Base-by-base conservation (phyloP, 2,113 vertebrate species). In the Grammomys dolichurus region DNA sequence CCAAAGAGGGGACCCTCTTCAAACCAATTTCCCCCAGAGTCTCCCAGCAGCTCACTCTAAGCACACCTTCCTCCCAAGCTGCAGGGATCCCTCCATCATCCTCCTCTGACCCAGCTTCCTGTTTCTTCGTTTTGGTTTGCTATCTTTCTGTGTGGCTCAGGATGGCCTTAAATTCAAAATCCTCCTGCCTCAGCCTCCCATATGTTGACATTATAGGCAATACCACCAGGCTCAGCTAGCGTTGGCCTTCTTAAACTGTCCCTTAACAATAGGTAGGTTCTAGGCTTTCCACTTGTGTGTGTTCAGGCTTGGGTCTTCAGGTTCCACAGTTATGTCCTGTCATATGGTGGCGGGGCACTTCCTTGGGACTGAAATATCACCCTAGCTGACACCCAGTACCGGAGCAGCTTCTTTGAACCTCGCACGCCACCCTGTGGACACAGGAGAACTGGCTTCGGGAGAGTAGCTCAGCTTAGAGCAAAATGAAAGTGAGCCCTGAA, bases 401-500 rank as follows among this genome's bases (percentile, higher is more conserved):
- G 54, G 11, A 24, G 82, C 0, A 4, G 48, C 24, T 54, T 90
- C 91, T 76, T 7, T n/a, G 36, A 78, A n/a, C 20, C 81, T 43
- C 0, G 5, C 7, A 33, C 63, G 95, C 95, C 97, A 87, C 93
- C 97, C 2, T 28, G 95, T 95, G 97, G 97, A 63, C 94, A 36
- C 0, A 3, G 58, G 24, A 63, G 40, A 92, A 46, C 28, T 0
- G 31, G 14, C 54, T 77, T 70, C 22, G 0, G 63, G 40, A 86
- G 17, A 26, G 6, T 0, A 31, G 16, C 51, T 72, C 33, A 36
- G 51, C 5, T 69, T 22, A 26, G 54, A 40, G 80, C 60, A 56
- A 31, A 80, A 65, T 56, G 31, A 70, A 82, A 70, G 48, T 11
- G 3, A 89, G 22, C 33, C 24, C 85, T 46, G 67, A 43, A 28